Percentiles rank a stretch among this genome's conserved stretches.
phyloP scores from a whole-genome alignment of 2,888 invertebrate genomes.

The Drosophila nigritarsus region DNA sequence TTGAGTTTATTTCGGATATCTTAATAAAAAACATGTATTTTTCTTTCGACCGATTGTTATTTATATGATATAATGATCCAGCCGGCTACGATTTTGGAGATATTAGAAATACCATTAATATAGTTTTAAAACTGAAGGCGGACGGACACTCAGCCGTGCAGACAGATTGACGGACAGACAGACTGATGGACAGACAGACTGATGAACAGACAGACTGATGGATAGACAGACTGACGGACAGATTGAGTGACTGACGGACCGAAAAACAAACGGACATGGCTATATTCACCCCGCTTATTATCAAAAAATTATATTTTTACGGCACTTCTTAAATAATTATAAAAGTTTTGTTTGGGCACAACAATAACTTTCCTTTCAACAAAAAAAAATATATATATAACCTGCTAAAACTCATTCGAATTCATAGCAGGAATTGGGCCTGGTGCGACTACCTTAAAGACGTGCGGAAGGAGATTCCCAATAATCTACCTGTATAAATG shows the following conservation, averaged over 20 bases:
- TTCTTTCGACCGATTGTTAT: neutral
- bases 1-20: neutral
- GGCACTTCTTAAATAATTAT: neutral
- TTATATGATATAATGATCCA: neutral
- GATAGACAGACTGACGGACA: neutral
- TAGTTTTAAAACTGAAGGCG: neutral
- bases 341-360: neutral
- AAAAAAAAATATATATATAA: neutral
- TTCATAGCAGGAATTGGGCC: neutral
- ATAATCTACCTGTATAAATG: neutral
- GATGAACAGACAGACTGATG: neutral
- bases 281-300: neutral
- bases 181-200: neutral
- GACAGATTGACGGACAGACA: too few relatives aligned
- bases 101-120: neutral
- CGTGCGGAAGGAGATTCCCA: neutral
- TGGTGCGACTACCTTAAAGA: neutral
- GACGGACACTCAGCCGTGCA: too few relatives aligned
- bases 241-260: neutral
- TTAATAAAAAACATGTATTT: neutral
- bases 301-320: neutral
- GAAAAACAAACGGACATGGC: neutral
- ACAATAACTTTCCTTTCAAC: neutral
- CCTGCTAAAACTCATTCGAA: neutral
- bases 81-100: too few relatives aligned